Evolutionary conservation across 1,140 invertebrate species (phyloP), one percentile per base, ranked within the genome.

Genomic region (Cataglyphis hispanica): DNA sequence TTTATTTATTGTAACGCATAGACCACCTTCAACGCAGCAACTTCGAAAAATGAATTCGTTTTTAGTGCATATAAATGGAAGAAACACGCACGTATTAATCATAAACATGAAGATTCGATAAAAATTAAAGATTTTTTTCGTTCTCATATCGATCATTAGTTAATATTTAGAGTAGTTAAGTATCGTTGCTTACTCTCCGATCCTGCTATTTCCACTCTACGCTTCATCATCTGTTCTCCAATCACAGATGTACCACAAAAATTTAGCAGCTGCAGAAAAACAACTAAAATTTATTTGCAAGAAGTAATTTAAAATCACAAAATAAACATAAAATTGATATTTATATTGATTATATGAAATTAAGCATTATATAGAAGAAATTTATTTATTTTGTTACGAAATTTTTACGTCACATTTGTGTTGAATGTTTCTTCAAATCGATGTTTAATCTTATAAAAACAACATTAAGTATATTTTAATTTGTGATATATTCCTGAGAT

Each of bases 111-210:
- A 50, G 16, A 50, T 50, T 16, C 5, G 4, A 50, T 16, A 50
- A 50, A 50, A 1, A 50, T 50, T 19, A 19, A 50, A 19, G 46
- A 50, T 58, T 86, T 25, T 19, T 64, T 76, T 87, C 61, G 53
- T 64, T 87, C 56, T 88, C 87, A 86, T 63, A 46, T 89, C 75
- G 84, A 89, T 88, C 87, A 84, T 89, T 81, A 63, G 69, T 88
- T 84, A 80, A 89, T 88, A 89, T 56, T 87, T 89, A 83, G 87
- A 88, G 75, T 88, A 89, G 86, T 85, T 86, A 53, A 86, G 46
- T 88, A 86, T 75, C 75, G 81, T 89, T 85, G 87, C 87, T 89
- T 89, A 66, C 31, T 40, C 46, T 56, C 31, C 60, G 37, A 19
- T 16, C 53, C 27, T 66, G 40, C 64, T 46, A 31, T 70, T 66